A percentile compares a stretch with the other conserved stretches of the same genome.
Evolutionary conservation across 2,888 invertebrate genomes (phyloP).

Genomic region (Poecilus cupreus): DNA sequence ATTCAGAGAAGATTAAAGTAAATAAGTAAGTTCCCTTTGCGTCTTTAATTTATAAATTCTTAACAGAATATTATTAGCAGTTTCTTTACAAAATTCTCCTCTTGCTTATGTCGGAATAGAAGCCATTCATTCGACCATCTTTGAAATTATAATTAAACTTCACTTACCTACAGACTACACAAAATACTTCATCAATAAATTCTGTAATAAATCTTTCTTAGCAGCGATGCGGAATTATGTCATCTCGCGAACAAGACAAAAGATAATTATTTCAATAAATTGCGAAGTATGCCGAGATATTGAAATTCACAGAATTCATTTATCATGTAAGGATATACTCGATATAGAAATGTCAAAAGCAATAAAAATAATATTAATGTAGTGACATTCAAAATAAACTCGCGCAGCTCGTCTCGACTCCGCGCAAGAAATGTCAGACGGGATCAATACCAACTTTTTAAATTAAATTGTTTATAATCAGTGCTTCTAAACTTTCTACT

Average conservation of each 20-base stretch:
- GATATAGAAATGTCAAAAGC: slow-evolving; percentile 20
- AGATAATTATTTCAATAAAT: slow-evolving; percentile 16
- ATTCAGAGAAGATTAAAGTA: slow-evolving; percentile 20
- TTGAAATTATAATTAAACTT: slow-evolving; percentile 25
- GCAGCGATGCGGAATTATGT: neutral
- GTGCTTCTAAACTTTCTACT: neutral
- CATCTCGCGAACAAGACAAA: slow-evolving; percentile 19
- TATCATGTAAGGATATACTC: slow-evolving; percentile 13
- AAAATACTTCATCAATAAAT: slow-evolving; percentile 27
- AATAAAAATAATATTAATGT: slow-evolving; percentile 30
- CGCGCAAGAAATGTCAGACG: neutral
- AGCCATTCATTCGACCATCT: slow-evolving; percentile 1
- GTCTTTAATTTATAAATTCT: slow-evolving; percentile 18
- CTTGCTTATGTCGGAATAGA: neutral
- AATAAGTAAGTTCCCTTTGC: neutral
- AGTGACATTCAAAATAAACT: neutral
- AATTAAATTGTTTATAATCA: slow-evolving; percentile 15
- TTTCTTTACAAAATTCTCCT: slow-evolving; percentile 12
- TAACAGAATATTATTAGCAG: slow-evolving; percentile 13
- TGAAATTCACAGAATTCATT: slow-evolving; percentile 10
- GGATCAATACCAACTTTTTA: slow-evolving; percentile 13
- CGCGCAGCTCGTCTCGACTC: neutral
- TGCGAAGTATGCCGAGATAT: slow-evolving; percentile 5
- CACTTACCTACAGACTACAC: slow-evolving; percentile 21
- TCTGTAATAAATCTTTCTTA: slow-evolving; percentile 5